Evolutionary conservation across 2,888 invertebrate genomes (phyloP).

Genomic region (Beris chalybata): DNA sequence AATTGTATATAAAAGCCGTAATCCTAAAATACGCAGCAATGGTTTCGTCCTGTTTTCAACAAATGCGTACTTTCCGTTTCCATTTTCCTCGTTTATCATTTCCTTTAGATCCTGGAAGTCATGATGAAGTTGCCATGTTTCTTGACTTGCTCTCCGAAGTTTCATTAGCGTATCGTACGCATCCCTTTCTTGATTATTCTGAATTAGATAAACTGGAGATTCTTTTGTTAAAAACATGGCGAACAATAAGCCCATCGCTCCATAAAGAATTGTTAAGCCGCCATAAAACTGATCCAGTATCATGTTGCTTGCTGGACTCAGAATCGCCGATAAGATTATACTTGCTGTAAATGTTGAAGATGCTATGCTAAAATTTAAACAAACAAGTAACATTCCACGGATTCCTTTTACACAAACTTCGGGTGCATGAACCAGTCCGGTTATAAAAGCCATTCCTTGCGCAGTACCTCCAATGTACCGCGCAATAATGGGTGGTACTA

Average conservation of each 20-base stretch:
- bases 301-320: neutral
- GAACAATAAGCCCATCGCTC: neutral
- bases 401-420: slow-evolving; percentile 3
- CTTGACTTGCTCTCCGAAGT: slow-evolving; percentile 4
- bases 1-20: slow-evolving; percentile 2
- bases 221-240: slow-evolving; percentile 4
- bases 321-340: neutral
- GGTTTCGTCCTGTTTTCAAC: neutral
- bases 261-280: slow-evolving; percentile 9
- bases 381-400: slow-evolving; percentile 6
- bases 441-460: neutral
- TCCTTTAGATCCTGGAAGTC: slow-evolving; percentile 15
- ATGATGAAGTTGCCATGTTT: slow-evolving; percentile 2
- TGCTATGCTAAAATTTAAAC: neutral
- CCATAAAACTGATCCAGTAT: neutral
- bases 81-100: slow-evolving; percentile 12
- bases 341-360: neutral
- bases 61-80: neutral
- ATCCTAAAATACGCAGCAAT: neutral
- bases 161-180: neutral
- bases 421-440: slow-evolving; percentile 2
- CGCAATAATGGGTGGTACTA: neutral
- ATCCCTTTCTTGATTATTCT: slow-evolving; percentile 16
- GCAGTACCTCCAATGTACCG: neutral
- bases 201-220: slow-evolving; percentile 8